Evolutionary conservation across 2,888 invertebrate species (phyloP).

Genomic region (Allacma fusca): DNA sequence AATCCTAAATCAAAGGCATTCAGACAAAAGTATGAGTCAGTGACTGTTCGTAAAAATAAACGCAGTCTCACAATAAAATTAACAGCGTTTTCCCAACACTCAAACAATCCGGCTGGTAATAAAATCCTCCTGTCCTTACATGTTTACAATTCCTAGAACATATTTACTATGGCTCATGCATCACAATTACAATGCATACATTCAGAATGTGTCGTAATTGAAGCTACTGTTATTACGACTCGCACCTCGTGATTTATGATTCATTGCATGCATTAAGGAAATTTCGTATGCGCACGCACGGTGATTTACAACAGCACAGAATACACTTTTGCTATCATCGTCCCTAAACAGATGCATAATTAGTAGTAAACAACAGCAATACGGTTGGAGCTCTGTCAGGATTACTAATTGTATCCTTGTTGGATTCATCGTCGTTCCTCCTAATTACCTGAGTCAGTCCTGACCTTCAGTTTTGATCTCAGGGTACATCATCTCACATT

Average conservation of each 20-base stretch:
- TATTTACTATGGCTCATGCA: not conserved
- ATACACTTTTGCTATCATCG: not conserved
- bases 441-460: too few species aligned
- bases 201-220: not conserved
- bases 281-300: conserved; percentile 42
- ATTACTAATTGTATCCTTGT: not conserved
- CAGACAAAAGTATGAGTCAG: not conserved
- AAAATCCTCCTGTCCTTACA: too few species aligned
- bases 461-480: too few species aligned
- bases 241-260: conserved; percentile 35
- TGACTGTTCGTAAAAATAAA: not conserved
- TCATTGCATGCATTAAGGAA: conserved; percentile 34
- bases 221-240: not conserved
- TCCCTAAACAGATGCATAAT: not conserved
- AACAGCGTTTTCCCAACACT: not conserved
- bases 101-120: not conserved
- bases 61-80: not conserved
- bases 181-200: not conserved
- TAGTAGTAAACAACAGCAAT: not conserved
- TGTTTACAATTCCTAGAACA: conserved; percentile 2
- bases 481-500: too few species aligned
- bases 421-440: not conserved
- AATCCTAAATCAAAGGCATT: not conserved
- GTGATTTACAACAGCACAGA: not conserved
- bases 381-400: not conserved